Evolutionary conservation across 2,888 invertebrate genomes (phyloP).

Genomic region (Scrobipalpa atriplicella): DNA sequence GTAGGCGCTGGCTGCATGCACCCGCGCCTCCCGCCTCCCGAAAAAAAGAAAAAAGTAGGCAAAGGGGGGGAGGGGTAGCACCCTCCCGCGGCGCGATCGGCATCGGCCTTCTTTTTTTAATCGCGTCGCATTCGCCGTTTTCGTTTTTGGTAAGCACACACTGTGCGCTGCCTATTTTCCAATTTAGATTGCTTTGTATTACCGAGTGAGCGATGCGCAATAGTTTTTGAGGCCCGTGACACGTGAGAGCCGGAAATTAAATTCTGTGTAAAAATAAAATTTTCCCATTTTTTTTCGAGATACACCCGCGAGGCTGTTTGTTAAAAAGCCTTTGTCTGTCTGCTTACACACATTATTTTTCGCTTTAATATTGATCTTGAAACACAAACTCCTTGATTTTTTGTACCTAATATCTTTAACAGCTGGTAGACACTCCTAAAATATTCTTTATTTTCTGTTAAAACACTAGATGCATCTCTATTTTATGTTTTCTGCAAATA

Average conservation of each 20-base stretch:
- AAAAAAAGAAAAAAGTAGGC: conserved; percentile 78
- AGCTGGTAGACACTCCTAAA: not conserved
- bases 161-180: conserved; percentile 82
- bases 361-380: too few species aligned
- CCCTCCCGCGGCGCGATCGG: conserved; percentile 79
- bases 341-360: conserved; percentile 1
- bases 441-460: too few species aligned
- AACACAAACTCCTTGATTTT: too few species aligned
- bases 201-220: conserved; percentile 81
- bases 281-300: conserved; percentile 4
- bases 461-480: too few species aligned
- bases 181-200: conserved; percentile 83
- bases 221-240: conserved; percentile 80
- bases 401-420: not conserved
- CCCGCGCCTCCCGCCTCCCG: conserved; percentile 78
- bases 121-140: conserved; percentile 80
- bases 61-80: conserved; percentile 66
- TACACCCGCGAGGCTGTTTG: not conserved
- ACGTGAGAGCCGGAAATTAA: conserved; percentile 76
- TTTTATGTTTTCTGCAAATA: too few species aligned
- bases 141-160: conserved; percentile 83
- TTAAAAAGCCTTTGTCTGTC: not conserved
- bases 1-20: conserved; percentile 80
- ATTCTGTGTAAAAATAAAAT: conserved; percentile 58
- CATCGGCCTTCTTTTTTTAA: conserved; percentile 82